phyloP scores from a whole-genome alignment of 2,888 invertebrate species.

The Holacanthella duospinosa region DNA sequence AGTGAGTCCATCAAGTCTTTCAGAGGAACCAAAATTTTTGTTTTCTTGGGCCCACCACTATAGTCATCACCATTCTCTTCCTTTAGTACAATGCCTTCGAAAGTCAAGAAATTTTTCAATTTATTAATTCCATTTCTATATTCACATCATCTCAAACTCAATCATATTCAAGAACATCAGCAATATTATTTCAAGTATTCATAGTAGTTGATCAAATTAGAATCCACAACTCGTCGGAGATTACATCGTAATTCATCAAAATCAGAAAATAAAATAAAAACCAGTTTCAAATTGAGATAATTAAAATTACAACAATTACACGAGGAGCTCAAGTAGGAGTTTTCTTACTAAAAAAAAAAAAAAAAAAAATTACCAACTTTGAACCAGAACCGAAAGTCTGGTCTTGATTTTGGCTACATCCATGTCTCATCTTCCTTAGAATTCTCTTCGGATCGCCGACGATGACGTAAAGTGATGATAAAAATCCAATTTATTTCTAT shows the following conservation, averaged over 20 bases:
- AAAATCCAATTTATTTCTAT: not conserved
- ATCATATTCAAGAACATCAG: too few relatives aligned
- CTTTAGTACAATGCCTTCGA: conserved; percentile 23
- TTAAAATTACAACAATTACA: not conserved
- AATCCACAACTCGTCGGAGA: too few relatives aligned
- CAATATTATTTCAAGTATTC: too few relatives aligned
- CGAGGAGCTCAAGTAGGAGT: not conserved
- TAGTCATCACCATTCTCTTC: conserved; percentile 22
- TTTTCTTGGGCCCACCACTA: conserved; percentile 25
- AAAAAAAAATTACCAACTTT: too few relatives aligned
- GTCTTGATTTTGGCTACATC: too few relatives aligned
- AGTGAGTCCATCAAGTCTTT: conserved; percentile 36
- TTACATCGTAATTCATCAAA: too few relatives aligned
- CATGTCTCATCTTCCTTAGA: too few relatives aligned
- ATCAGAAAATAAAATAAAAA: too few relatives aligned
- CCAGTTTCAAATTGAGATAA: not conserved
- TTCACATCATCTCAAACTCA: not conserved
- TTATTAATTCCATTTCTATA: not conserved
- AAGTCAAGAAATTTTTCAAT: conserved; percentile 5
- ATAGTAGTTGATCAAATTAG: too few relatives aligned
- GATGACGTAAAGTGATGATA: not conserved
- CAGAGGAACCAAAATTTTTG: conserved; percentile 36
- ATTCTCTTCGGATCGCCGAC: not conserved
- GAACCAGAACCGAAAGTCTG: not conserved
- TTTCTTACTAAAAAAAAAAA: too few relatives aligned